Base-by-base conservation (phyloP, 2,113 vertebrate genomes). In the Callionymus lyra region DNA sequence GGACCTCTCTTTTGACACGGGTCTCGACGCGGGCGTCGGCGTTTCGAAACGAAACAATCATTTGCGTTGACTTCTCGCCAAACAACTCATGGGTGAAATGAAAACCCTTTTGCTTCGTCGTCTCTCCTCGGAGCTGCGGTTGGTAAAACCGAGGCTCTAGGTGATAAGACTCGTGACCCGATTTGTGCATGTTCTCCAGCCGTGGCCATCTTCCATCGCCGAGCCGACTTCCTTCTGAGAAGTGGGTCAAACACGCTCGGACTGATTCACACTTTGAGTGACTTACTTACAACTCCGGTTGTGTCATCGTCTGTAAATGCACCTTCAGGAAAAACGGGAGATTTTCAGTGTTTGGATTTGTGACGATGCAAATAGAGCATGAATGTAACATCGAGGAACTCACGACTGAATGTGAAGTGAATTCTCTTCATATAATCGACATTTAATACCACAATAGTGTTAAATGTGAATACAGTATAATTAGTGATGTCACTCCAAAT, bases 111-210 rank as follows among this genome's bases (percentile, higher is more conserved):
- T 12, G 33, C 37, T 40, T 56, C 6, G 3, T 44, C 19, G 34
- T 13, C 17, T 13, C 17, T 51, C 44, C 50, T 41, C 39, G 36
- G 52, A 50, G 47, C 59, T 64, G 55, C 49, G 37, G 34, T 12
- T 41, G 37, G n/a, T n/a, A n/a, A 44, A 50, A 34, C 31, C 10
- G 16, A 60, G 48, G 59, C 66, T 68, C 41, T 65, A 60, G 62
- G 62, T 72, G 44, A 61, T 69, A 59, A 56, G 44, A 72, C 57
- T 60, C 56, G 35, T 67, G 74, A 68, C 68, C 71, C 53, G 53
- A 56, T 75, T n/a, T 66, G 65, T 66, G 55, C 45, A 41, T 62
- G 66, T 43, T 38, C 50, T 52, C 50, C 39, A 50, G 64, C 54
- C 65, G 68, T n/a, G 55, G 35, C 52, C 50, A 42, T 69, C 44